These are phyloP conservation scores for Rallus limicola DNA, from an alignment of 2,113 vertebrate species.

Conservation along the genomic window DNA sequence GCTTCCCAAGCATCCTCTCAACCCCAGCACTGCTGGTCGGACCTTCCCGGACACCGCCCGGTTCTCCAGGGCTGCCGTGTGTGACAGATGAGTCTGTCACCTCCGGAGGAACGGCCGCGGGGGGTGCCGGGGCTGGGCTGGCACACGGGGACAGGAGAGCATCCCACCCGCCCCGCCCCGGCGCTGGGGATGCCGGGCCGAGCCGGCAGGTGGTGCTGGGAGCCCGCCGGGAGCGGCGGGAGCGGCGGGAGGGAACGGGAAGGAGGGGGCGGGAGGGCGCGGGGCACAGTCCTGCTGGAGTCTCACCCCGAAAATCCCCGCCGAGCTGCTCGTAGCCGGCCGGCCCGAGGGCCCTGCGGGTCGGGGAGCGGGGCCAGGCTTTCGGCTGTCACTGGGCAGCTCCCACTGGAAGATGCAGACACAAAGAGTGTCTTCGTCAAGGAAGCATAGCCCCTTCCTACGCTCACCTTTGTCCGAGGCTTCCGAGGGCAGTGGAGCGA, in stretches of 20 bases:
- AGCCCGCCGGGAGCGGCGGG: not conserved
- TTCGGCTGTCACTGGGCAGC: accelerated
- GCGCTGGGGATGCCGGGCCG: not conserved
- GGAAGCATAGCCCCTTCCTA: too few species aligned
- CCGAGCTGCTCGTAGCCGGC: not conserved
- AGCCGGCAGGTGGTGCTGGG: slow-evolving; percentile 46
- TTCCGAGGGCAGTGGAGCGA: not conserved
- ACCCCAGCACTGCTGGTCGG: too few species aligned
- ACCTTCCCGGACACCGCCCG: too few species aligned
- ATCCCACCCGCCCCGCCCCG: not conserved
- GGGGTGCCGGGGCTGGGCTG: not conserved
- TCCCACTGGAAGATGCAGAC: not conserved
- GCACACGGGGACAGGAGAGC: accelerated
- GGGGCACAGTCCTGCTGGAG: too few species aligned
- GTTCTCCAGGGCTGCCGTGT: not conserved
- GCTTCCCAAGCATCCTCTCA: not conserved
- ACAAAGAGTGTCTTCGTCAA: not conserved
- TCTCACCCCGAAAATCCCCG: too few species aligned
- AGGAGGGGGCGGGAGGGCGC: too few species aligned
- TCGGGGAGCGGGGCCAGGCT: not conserved
- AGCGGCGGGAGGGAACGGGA: not conserved
- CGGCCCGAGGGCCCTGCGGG: not conserved
- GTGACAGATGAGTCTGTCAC: not conserved
- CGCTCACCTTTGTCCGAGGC: not conserved
- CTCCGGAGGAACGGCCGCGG: not conserved